A percentile compares a stretch with the other conserved stretches of the same genome.
phyloP scores from a whole-genome alignment of 1,140 invertebrate genomes.

The Drosophila repleta region DNA sequence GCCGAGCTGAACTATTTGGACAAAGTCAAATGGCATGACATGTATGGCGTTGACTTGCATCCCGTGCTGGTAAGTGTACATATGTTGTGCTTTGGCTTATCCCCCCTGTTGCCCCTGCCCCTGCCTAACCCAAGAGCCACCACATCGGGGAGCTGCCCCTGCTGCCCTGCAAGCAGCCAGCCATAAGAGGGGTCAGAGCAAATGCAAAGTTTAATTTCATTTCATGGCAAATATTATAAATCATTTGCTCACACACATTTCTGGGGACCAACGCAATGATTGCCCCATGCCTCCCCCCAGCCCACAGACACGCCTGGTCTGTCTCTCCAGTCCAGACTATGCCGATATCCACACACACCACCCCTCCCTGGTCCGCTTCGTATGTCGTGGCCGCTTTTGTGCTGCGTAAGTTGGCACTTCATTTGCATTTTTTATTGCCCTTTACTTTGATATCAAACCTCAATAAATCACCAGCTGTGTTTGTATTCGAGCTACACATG shows the following conservation, averaged over 20 bases:
- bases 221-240: conserved; percentile 81
- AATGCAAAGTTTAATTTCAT: conserved; percentile 80
- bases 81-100: background rate
- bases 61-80: conserved; percentile 85
- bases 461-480: conserved; percentile 82
- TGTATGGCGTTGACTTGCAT: conserved; percentile 97
- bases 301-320: conserved; percentile 32
- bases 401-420: conserved; percentile 81
- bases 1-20: conserved; percentile 96
- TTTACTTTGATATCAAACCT: conserved; percentile 82
- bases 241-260: conserved; percentile 71
- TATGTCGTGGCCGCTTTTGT: conserved; percentile 48
- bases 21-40: conserved; percentile 98
- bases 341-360: conserved; percentile 23
- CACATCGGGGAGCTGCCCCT: conserved; percentile 33
- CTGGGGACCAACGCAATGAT: conserved; percentile 53
- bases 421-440: conserved; percentile 83
- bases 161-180: conserved; percentile 19
- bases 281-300: conserved; percentile 34
- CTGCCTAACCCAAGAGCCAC: conserved; percentile 8
- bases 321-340: conserved; percentile 41
- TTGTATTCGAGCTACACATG: conserved; percentile 51
- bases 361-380: background rate
- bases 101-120: background rate
- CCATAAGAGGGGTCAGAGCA: conserved; percentile 68